These are phyloP conservation scores for Pseudolycoriella hygida DNA, from an alignment of 2,888 invertebrate genomes.

Conservation along the genomic window DNA sequence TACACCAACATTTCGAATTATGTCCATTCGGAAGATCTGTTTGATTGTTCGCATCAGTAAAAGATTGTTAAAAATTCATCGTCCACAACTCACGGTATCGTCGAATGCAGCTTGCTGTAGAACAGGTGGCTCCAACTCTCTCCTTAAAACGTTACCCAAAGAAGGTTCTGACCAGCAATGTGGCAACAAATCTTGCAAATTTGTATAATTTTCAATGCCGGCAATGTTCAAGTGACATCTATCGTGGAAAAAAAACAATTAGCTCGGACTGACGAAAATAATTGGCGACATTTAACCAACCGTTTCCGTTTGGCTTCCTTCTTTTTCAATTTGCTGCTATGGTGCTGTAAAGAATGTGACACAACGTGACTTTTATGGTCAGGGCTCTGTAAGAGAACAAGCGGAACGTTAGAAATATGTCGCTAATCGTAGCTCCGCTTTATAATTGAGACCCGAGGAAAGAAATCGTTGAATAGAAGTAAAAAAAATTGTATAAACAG, in stretches of 20 bases:
- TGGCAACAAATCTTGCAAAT: conserved; percentile 46
- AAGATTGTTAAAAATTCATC: conserved; percentile 2
- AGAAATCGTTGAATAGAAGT: too few relatives aligned
- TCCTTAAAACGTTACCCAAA: conserved; percentile 36
- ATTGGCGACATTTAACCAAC: too few relatives aligned
- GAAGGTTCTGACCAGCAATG: conserved; percentile 63
- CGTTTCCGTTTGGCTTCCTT: conserved; percentile 6
- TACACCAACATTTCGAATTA: conserved; percentile 59
- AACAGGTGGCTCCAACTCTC: conserved; percentile 56
- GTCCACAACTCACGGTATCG: conserved; percentile 34
- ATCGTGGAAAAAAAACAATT: conserved; percentile 7
- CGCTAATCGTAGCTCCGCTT: too few relatives aligned
- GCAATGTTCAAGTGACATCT: conserved; percentile 55
- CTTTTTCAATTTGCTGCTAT: conserved; percentile 1
- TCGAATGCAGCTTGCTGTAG: conserved; percentile 78
- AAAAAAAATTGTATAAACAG: too few relatives aligned
- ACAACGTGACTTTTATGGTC: conserved; percentile 22
- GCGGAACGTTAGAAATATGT: too few relatives aligned
- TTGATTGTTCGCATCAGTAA: conserved; percentile 1
- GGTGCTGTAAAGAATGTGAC: conserved; percentile 3
- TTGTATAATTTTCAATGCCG: conserved; percentile 61
- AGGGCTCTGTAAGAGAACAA: conserved; percentile 28
- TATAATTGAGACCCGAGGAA: too few relatives aligned
- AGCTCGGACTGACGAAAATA: too few relatives aligned
- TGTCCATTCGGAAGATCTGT: conserved; percentile 57